Conservation (phyloP, 1,140 invertebrate genomes). For the Drosophila melanogaster region DNA sequence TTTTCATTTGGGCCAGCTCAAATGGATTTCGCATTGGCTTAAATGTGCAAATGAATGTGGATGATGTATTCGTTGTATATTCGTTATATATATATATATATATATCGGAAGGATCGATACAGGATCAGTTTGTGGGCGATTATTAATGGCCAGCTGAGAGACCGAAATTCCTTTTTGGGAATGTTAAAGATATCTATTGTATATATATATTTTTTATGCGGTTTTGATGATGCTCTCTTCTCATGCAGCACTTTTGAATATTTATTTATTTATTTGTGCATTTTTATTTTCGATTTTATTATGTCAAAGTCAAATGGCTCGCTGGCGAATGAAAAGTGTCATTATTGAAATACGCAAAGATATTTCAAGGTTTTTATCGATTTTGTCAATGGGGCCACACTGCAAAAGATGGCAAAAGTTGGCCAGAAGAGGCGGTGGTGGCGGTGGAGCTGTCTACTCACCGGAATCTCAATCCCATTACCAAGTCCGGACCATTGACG, state of each 20-base stretch:
- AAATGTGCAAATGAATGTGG: constrained; percentile 45
- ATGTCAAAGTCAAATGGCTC: constrained; percentile 13
- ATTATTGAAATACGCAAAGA: constrained; percentile 52
- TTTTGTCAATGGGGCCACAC: constrained; percentile 53
- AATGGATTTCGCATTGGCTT: constrained; percentile 55
- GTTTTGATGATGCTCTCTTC: background rate
- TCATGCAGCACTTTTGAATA: background rate
- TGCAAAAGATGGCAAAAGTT: constrained; percentile 8
- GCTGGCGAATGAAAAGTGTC: constrained; percentile 34
- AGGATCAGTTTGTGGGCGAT: constrained; percentile 25
- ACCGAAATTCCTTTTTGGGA: background rate
- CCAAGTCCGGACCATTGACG: constrained; percentile 11
- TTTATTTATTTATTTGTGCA: constrained; percentile 35
- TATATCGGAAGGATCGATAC: background rate
- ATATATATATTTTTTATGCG: constrained; percentile 8
- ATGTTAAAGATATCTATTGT: constrained; percentile 8
- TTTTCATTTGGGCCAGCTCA: constrained; percentile 61
- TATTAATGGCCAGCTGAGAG: constrained; percentile 36
- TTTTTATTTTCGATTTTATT: constrained; percentile 30
- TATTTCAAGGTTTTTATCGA: constrained; percentile 73
- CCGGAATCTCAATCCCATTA: constrained; percentile 6
- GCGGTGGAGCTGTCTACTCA: background rate
- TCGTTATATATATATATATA: background rate
- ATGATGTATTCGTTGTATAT: constrained; percentile 3
- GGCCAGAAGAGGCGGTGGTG: background rate